Evolutionary conservation across 1,140 invertebrate species (phyloP).

Genomic region (Periplaneta americana): DNA sequence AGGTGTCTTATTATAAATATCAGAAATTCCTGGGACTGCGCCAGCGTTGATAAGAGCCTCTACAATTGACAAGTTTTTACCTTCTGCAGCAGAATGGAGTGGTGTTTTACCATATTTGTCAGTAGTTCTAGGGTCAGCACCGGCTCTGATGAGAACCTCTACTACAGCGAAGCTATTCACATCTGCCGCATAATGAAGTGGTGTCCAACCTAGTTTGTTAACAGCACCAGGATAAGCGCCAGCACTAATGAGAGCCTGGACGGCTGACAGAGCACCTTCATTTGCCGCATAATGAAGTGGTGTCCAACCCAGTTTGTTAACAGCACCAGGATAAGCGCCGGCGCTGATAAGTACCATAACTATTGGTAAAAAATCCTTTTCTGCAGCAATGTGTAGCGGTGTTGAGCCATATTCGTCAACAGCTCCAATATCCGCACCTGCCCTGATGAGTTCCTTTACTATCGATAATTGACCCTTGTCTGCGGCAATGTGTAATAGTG

Average conservation of each 20-base stretch:
- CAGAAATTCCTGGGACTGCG: too few relatives aligned
- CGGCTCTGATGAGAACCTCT: too few relatives aligned
- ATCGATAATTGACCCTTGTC: neutral
- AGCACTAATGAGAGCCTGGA: neutral
- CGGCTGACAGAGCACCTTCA: neutral
- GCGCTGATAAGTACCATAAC: neutral
- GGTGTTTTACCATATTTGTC: too few relatives aligned
- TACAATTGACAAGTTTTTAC: too few relatives aligned
- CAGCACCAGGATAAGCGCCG: neutral
- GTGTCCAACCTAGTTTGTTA: neutral
- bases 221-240: neutral
- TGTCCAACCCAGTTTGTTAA: neutral
- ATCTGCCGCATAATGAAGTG: neutral
- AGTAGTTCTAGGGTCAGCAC: too few relatives aligned
- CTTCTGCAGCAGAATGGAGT: too few relatives aligned
- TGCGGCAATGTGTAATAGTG: neutral
- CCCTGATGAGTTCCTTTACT: neutral
- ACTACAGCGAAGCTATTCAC: too few relatives aligned
- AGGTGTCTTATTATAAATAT: too few relatives aligned
- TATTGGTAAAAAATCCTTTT: neutral
- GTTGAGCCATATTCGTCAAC: neutral
- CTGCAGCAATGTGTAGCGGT: neutral
- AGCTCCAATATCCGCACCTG: neutral
- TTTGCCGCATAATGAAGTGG: neutral
- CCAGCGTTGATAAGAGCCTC: too few relatives aligned